Conservation (phyloP, 2,888 invertebrate species). For the Pandemis corylana region DNA sequence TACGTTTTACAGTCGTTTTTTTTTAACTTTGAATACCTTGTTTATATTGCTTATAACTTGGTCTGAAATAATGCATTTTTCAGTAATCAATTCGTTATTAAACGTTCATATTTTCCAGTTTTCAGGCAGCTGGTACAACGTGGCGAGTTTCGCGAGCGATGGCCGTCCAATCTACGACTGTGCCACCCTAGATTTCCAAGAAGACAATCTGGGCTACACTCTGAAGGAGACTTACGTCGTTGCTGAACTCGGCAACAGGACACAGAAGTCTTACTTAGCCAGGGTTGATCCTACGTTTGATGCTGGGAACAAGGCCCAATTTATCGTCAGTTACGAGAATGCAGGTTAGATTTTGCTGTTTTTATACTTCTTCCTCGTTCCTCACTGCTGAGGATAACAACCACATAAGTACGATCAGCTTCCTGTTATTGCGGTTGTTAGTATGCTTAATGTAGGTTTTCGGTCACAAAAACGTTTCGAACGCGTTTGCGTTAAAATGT, state of each 20-base stretch:
- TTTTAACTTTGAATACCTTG: no score
- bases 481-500: no score
- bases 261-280: conserved; percentile 76
- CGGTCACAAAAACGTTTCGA: no score
- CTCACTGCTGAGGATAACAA: neutral
- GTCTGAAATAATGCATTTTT: no score
- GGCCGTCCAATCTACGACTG: conserved; percentile 72
- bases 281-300: conserved; percentile 79
- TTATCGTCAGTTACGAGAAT: conserved; percentile 75
- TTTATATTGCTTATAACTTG: no score
- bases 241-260: conserved; percentile 65
- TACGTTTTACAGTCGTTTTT: no score
- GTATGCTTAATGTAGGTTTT: no score
- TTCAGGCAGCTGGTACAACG: conserved; percentile 79
- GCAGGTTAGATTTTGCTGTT: conserved; percentile 60
- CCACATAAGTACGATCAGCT: no score
- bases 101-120: conserved; percentile 57
- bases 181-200: conserved; percentile 72
- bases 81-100: neutral
- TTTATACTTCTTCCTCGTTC: neutral
- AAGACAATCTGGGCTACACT: conserved; percentile 76
- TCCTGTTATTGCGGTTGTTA: no score
- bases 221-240: conserved; percentile 73
- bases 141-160: conserved; percentile 76
- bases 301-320: conserved; percentile 72